These are phyloP conservation scores for Apis mellifera DNA, from an alignment of 1,140 invertebrate genomes.

Conservation along the genomic window Amel_HAv3.1 CM009938.2:1706501-1707000, in stretches of 20 bases:
- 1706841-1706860: not conserved
- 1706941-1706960: not conserved
- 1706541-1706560: too few species aligned
- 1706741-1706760: not conserved
- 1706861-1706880: not conserved
- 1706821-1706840: not conserved
- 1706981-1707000: not conserved
- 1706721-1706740: not conserved
- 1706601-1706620: too few species aligned
- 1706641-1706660: too few species aligned
- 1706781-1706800: not conserved
- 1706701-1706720: not conserved
- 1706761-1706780: not conserved
- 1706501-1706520: too few species aligned
- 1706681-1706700: not conserved
- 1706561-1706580: too few species aligned
- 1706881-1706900: not conserved
- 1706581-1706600: too few species aligned
- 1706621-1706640: not conserved
- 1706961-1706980: not conserved
- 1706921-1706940: not conserved
- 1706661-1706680: not conserved
- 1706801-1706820: not conserved
- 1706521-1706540: too few species aligned
- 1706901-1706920: not conserved